Base-by-base conservation (phyloP, 1,140 invertebrate genomes). In the Patella vulgata region DNA sequence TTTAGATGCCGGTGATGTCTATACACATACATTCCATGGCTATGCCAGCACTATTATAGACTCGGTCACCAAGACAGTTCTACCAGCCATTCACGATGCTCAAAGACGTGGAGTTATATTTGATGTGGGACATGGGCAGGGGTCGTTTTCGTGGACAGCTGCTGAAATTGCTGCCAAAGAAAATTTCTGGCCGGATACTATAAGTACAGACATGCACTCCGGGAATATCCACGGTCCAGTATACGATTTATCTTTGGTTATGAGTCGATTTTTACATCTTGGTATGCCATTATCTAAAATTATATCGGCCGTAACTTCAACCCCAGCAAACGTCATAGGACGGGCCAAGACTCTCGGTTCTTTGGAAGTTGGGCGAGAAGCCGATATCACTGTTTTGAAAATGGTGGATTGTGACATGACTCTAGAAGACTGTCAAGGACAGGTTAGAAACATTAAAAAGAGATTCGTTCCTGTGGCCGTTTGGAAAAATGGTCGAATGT, bases 111-210 rank as follows among this genome's bases (percentile, higher is more conserved):
- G 78, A 14, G 74, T 82, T 12, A 23, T 78, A 1, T 80, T 79
- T 67, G 80, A 82, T 51, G 62, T 77, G 21, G 80, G 80, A 0
- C 80, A 82, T 53, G 80, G 80, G 12, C 65, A 70, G 36, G 77
- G 78, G 11, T 76, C 75, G 0, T 80, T 82, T 57, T 69, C 52
- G 17, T 82, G 80, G 80, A 68, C 60, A 9, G 68, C 76, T 0
- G 70, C 71, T 1, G 78, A 80, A 54, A 58, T 70, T 23, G 70
- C 70, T 33, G 59, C 68, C 11, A 51, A 61, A 42, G 43, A 62
- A 14, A 60, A 59, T 17, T 76, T 80, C 54, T 80, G 71, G 71
- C 78, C 78, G 27, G 78, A 82, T 67, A 62, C 67, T 8, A 77
- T 75, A 48, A 74, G 77, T 25, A 75, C 72, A n/a, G 80, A 82